These are phyloP conservation scores for Drosophila lacicola DNA, from an alignment of 2,888 invertebrate species.

Conservation along the genomic window DNA sequence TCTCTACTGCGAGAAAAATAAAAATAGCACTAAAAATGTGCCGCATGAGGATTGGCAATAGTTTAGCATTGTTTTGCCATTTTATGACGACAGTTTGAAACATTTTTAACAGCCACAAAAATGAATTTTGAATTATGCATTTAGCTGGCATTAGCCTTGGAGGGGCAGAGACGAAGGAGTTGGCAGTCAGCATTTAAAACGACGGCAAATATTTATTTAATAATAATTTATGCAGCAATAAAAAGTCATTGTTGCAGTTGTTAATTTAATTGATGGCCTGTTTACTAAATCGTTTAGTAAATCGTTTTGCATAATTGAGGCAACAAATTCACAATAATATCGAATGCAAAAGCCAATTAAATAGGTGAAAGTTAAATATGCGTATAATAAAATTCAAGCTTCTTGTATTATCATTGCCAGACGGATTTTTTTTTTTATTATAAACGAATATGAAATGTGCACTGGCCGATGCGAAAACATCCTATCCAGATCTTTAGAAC, in stretches of 20 bases:
- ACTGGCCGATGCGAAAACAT: constrained; percentile 14
- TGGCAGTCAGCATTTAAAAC: constrained; percentile 14
- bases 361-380: constrained; percentile 44
- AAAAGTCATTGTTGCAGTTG: constrained; percentile 50
- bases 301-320: constrained; percentile 48
- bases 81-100: neutral
- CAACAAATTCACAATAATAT: constrained; percentile 24
- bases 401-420: constrained; percentile 4
- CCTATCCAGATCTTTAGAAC: constrained; percentile 1
- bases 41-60: constrained; percentile 5
- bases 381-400: neutral
- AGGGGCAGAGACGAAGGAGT: neutral
- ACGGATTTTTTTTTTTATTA: constrained; percentile 22
- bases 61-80: constrained; percentile 11
- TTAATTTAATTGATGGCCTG: constrained; percentile 54
- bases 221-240: constrained; percentile 59
- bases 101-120: constrained; percentile 3
- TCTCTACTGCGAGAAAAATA: constrained; percentile 7
- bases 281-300: constrained; percentile 29
- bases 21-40: constrained; percentile 2
- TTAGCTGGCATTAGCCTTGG: neutral
- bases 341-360: constrained; percentile 12
- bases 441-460: constrained; percentile 57
- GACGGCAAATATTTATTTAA: constrained; percentile 48
- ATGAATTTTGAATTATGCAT: constrained; percentile 7